Percentiles rank a stretch among this genome's conserved stretches.
phyloP scores from a whole-genome alignment of 2,888 invertebrate genomes.

The Drosophila yooni region DNA sequence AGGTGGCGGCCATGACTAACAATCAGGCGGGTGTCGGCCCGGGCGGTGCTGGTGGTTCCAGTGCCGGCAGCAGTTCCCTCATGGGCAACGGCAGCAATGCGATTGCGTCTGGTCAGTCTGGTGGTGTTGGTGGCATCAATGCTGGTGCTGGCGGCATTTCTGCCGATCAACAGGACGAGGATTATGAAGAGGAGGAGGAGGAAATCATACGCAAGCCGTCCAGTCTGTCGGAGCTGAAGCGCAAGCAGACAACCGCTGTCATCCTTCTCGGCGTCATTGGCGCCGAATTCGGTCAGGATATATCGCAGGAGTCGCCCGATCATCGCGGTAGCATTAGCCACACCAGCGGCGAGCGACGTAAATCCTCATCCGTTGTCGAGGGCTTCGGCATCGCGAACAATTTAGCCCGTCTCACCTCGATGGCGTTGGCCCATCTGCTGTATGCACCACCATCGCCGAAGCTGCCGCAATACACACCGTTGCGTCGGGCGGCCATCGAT shows the following conservation, averaged over 20 bases:
- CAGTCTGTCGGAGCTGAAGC: constrained; percentile 92
- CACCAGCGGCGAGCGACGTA: constrained; percentile 86
- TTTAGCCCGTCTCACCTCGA: constrained; percentile 95
- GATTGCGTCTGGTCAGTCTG: constrained; percentile 46
- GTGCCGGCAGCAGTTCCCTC: constrained; percentile 39
- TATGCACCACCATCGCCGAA: constrained; percentile 93
- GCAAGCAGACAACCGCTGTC: constrained; percentile 98
- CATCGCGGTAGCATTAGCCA: constrained; percentile 70
- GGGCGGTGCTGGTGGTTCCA: constrained; percentile 51
- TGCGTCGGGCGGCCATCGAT: constrained; percentile 98
- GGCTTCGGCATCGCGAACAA: constrained; percentile 93
- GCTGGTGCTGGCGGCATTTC: constrained; percentile 32
- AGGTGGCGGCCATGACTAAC: constrained; percentile 58
- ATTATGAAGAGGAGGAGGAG: constrained; percentile 92
- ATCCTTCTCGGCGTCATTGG: constrained; percentile 98
- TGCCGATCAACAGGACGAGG: constrained; percentile 87
- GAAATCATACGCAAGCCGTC: constrained; percentile 94
- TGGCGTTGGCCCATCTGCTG: constrained; percentile 96
- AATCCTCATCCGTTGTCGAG: constrained; percentile 94
- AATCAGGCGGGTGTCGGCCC: constrained; percentile 44
- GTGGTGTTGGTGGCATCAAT: constrained; percentile 70
- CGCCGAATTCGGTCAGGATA: constrained; percentile 98
- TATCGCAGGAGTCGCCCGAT: constrained; percentile 88
- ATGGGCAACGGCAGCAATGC: constrained; percentile 32
- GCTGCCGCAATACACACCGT: constrained; percentile 96